phyloP scores from a whole-genome alignment of 2,888 invertebrate genomes.

The Siphlonurus alternatus region DNA sequence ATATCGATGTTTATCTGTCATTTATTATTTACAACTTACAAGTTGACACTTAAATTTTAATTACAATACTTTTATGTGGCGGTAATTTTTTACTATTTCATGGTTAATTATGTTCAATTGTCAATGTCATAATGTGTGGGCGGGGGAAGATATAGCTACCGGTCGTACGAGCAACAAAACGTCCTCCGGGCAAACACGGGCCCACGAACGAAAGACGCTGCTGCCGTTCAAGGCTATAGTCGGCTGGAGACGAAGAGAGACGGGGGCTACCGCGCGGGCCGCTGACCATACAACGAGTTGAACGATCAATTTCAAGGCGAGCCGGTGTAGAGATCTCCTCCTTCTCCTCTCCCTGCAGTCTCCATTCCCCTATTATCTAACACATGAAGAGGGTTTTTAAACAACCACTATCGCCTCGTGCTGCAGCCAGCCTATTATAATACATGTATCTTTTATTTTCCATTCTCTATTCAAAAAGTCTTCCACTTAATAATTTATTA shows the following conservation, averaged over 20 bases:
- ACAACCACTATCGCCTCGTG: not conserved
- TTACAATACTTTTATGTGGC: no score
- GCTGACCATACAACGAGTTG: not conserved
- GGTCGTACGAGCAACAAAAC: no score
- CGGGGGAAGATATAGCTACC: no score
- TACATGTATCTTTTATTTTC: not conserved
- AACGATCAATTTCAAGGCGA: not conserved
- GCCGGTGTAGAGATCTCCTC: not conserved
- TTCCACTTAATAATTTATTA: not conserved
- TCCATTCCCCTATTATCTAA: not conserved
- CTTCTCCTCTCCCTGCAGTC: not conserved
- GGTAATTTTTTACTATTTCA: no score
- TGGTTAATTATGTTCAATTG: no score
- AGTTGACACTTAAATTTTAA: no score
- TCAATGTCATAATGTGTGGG: no score
- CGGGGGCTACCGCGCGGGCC: not conserved
- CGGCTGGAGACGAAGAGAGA: not conserved
- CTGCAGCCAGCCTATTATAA: not conserved
- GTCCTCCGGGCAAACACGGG: not conserved
- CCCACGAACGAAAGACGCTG: not conserved
- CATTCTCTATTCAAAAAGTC: not conserved
- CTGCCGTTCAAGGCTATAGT: not conserved
- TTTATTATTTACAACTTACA: no score
- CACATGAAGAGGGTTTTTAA: not conserved
- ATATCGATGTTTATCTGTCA: no score